phyloP scores from a whole-genome alignment of 1,140 invertebrate species.

The Drosophila nikananu region DNA sequence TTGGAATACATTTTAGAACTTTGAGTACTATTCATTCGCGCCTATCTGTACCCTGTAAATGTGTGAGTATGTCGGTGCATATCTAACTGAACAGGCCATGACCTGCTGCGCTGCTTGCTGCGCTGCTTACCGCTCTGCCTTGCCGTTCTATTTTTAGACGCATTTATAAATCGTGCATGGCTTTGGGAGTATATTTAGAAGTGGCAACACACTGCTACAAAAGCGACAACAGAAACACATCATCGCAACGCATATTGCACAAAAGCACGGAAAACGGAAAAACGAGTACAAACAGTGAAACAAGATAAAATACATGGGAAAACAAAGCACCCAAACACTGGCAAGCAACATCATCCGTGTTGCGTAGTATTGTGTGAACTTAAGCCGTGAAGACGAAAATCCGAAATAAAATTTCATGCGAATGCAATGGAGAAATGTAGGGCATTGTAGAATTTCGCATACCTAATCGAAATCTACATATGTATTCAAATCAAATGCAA shows the following conservation, averaged over 20 bases:
- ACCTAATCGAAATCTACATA: background rate
- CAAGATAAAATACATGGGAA: constrained; percentile 25
- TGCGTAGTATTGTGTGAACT: constrained; percentile 4
- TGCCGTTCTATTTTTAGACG: constrained; percentile 81
- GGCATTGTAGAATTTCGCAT: background rate
- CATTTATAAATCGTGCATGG: constrained; percentile 85
- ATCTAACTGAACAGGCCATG: constrained; percentile 80
- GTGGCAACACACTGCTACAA: constrained; percentile 57
- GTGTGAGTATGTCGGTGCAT: constrained; percentile 19
- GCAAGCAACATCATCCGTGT: constrained; percentile 3
- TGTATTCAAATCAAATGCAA: background rate
- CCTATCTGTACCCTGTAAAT: background rate
- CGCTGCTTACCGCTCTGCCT: constrained; percentile 35
- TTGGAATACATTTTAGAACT: too few species aligned
- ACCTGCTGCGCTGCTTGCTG: constrained; percentile 69
- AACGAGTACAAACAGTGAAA: constrained; percentile 16
- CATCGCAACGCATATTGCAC: constrained; percentile 45
- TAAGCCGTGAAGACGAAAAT: constrained; percentile 16
- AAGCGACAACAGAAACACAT: constrained; percentile 31
- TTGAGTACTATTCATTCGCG: background rate
- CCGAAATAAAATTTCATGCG: constrained; percentile 21
- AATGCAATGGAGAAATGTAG: constrained; percentile 1
- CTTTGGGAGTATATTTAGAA: constrained; percentile 83
- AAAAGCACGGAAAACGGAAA: constrained; percentile 33
- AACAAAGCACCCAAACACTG: constrained; percentile 18